Percentiles rank a stretch among this genome's conserved stretches.
phyloP scores from a whole-genome alignment of 1,140 invertebrate species.

The Drepana arcuata region DNA sequence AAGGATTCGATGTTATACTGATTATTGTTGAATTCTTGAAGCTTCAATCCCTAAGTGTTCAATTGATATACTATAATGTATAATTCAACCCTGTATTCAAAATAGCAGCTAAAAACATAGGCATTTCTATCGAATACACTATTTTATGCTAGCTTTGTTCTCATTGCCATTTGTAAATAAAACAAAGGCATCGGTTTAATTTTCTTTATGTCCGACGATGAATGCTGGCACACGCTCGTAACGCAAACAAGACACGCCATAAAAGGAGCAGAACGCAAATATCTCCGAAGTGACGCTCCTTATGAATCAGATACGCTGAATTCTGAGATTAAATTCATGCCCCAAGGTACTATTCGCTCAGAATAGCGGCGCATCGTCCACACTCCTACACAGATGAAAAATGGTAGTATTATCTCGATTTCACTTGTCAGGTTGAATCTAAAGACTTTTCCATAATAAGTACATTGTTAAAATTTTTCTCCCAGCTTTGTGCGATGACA shows the following conservation, averaged over 20 bases:
- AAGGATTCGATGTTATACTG: too few relatives aligned
- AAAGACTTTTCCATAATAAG: conserved; percentile 47
- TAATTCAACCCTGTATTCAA: too few relatives aligned
- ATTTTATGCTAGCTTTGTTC: conserved; percentile 9
- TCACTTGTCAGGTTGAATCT: conserved; percentile 50
- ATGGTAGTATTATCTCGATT: conserved; percentile 57
- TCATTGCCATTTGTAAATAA: conserved; percentile 23
- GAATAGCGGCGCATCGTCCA: conserved; percentile 50
- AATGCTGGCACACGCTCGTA: neutral
- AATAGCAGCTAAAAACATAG: too few relatives aligned
- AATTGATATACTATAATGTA: too few relatives aligned
- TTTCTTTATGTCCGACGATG: conserved; percentile 9
- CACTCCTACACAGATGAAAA: conserved; percentile 50
- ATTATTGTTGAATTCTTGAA: too few relatives aligned
- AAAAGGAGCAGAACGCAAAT: conserved; percentile 27
- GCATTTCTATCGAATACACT: conserved; percentile 7
- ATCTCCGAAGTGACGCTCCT: conserved; percentile 45
- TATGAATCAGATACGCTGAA: conserved; percentile 54
- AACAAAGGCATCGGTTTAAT: conserved; percentile 29
- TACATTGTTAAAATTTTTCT: too few relatives aligned
- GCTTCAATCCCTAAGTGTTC: too few relatives aligned
- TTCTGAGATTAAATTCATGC: conserved; percentile 66
- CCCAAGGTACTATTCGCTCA: conserved; percentile 56
- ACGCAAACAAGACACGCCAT: conserved; percentile 18
- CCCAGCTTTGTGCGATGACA: too few relatives aligned